Evolutionary conservation across 2,888 invertebrate genomes (phyloP).

Genomic region (Eristalis tenax): DNA sequence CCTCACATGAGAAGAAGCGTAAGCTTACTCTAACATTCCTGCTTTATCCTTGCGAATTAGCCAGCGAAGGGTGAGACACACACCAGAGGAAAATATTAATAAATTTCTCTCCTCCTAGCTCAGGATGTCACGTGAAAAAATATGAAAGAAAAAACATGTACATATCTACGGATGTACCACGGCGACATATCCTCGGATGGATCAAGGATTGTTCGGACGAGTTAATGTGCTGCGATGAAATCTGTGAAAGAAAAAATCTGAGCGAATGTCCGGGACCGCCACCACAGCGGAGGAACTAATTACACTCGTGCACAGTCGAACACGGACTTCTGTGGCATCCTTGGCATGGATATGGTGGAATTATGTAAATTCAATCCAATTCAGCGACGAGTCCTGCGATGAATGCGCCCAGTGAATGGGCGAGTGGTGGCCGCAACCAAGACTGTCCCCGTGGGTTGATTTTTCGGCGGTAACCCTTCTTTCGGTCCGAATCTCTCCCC

Average conservation of each 20-base stretch:
- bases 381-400: conserved; percentile 29
- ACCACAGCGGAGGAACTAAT: conserved; percentile 45
- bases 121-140: conserved; percentile 19
- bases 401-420: conserved; percentile 30
- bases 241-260: conserved; percentile 9
- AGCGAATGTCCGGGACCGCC: conserved; percentile 46
- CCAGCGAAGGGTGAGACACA: background rate
- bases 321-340: conserved; percentile 17
- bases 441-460: conserved; percentile 30
- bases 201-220: conserved; percentile 36
- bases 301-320: conserved; percentile 23
- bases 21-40: conserved; percentile 54
- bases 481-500: background rate
- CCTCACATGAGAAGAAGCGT: conserved; percentile 29
- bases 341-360: conserved; percentile 64
- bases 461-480: conserved; percentile 35
- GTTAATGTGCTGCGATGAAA: conserved; percentile 39
- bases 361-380: conserved; percentile 62
- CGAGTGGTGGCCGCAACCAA: conserved; percentile 4
- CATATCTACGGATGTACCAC: background rate
- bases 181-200: conserved; percentile 5
- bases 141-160: conserved; percentile 6
- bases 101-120: conserved; percentile 26
- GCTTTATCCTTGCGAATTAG: conserved; percentile 67
- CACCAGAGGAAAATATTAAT: conserved; percentile 58